phyloP scores from a whole-genome alignment of 92 coral and sea anemone species.

The Montipora capitata region DNA sequence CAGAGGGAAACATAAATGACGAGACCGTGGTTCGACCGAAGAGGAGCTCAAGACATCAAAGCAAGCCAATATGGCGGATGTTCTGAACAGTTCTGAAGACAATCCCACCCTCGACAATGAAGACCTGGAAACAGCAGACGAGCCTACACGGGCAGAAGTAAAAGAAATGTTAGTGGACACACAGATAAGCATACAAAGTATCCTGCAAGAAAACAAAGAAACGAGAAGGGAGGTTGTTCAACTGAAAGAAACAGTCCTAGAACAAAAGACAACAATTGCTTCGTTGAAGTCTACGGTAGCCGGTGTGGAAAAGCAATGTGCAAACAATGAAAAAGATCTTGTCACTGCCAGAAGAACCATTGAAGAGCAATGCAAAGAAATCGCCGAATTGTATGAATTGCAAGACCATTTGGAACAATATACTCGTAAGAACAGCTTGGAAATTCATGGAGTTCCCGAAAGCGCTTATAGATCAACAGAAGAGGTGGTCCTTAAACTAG shows the following conservation, averaged over 20 bases:
- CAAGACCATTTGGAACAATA: neutral
- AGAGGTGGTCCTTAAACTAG: neutral
- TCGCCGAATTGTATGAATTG: neutral
- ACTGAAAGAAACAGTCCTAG: neutral
- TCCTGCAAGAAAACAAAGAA: neutral
- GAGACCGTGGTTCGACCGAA: too few relatives aligned
- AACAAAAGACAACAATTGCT: neutral
- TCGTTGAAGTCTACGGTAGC: neutral
- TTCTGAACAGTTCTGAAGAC: too few relatives aligned
- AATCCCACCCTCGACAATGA: too few relatives aligned
- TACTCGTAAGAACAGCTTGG: neutral
- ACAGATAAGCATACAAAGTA: neutral
- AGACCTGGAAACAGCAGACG: neutral
- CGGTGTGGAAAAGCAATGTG: neutral
- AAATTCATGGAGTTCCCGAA: neutral
- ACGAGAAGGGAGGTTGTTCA: constrained; percentile 3
- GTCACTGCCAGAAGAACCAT: too few relatives aligned
- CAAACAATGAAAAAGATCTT: neutral
- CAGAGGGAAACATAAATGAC: too few relatives aligned
- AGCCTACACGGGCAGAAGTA: neutral
- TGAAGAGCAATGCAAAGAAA: neutral
- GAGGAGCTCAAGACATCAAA: too few relatives aligned
- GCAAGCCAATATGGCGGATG: too few relatives aligned
- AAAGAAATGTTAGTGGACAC: constrained; percentile 8
- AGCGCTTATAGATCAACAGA: neutral